Base-by-base conservation (phyloP, 1,140 invertebrate species). In the Periplaneta americana region DNA sequence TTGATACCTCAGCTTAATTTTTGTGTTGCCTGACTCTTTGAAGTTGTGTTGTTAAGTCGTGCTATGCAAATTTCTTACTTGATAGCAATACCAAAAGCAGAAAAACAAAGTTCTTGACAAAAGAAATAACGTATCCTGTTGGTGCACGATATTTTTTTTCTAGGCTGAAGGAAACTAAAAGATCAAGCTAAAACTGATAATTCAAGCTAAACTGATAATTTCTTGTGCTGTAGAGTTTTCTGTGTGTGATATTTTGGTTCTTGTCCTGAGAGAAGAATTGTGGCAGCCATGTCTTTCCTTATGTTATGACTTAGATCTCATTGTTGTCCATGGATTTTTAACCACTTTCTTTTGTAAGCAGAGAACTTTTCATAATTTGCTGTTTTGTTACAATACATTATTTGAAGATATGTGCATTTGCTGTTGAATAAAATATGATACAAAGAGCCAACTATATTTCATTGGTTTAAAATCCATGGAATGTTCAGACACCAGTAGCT, bases 191-290 rank as follows among this genome's bases (percentile, higher is more conserved):
- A 77, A 76, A 35, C n/a, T 76, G 1, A n/a, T 34, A 34, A 13
- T 77, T 34, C 17, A 66, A 66, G 57, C n/a, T 17, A 66, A 66
- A 66, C 17, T 66, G 17, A 66, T 66, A 17, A 17, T 66, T 28
- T 77, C 75, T 77, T 36, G 35, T 77, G n/a, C 32, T 77, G 75
- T 77, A 77, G 75, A 77, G 17, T 77, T 77, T 77, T 77, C 22
- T 66, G 15, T 66, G 75, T 77, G 31, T 77, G 75, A 77, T 77
- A 77, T 31, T 77, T 36, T 10, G 6, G 22, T 66, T 66, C n/a
- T 34, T 77, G 31, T 77, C 75, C 6, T 77, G 32, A 34, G 75
- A 33, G 32, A 77, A 9, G 35, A 9, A 8, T 66, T 11, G 22
- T 66, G 48, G n/a, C 48, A 66, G 22, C 48, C 48, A 28, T 66